phyloP scores from a whole-genome alignment of 2,113 vertebrate species.

The Grammomys surdaster region DNA sequence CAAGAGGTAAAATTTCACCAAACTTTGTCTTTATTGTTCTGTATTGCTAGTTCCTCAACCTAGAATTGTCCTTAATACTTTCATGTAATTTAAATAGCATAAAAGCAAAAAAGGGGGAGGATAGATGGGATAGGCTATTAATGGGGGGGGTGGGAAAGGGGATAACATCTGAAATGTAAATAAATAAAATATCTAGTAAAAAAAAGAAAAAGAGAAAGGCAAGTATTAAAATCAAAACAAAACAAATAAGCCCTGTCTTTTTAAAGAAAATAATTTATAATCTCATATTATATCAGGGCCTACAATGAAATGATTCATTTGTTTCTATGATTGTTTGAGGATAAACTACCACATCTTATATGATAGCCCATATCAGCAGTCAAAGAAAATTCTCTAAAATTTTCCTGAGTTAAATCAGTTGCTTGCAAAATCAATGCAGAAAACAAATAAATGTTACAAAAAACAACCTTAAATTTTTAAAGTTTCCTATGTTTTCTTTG shows the following conservation, averaged over 20 bases:
- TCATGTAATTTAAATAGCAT: no score
- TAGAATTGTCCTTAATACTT: no score
- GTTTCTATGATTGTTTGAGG: neutral
- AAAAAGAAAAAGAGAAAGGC: neutral
- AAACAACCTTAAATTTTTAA: neutral
- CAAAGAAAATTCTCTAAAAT: conserved; percentile 30
- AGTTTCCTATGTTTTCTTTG: neutral
- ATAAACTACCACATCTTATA: neutral
- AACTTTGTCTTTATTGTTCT: neutral
- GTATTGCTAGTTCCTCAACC: no score
- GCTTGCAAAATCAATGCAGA: neutral
- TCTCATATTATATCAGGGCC: neutral
- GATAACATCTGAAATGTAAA: no score
- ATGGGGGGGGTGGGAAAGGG: no score
- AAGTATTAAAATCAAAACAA: neutral
- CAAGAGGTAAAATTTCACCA: neutral
- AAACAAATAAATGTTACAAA: neutral
- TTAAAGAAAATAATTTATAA: neutral
- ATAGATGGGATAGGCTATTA: no score
- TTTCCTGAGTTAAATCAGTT: neutral
- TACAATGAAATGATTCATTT: neutral
- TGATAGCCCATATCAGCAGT: neutral
- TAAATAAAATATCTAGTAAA: no score
- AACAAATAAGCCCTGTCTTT: neutral
- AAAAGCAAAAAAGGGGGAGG: no score